Evolutionary conservation across 2,797 vertebrate species (phyloP), one percentile per base, ranked within the genome.

Genomic region (Onychomys arenicola): DNA sequence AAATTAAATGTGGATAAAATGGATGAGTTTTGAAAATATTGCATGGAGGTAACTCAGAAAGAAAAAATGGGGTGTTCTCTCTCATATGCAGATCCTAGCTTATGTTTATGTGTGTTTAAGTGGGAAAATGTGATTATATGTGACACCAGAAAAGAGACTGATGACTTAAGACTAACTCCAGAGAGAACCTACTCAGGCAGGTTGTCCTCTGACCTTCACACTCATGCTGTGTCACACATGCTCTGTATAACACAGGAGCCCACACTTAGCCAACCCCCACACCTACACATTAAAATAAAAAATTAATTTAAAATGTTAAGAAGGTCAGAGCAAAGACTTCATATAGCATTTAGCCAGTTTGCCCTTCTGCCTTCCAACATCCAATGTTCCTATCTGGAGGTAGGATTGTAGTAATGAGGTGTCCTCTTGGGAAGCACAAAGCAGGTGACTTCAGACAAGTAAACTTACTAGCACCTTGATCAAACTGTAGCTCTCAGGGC

Each of bases 341-440:
- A 2, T 37, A 34, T 6, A 63, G 71, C 49, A 10, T 43, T 46
- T 59, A 63, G 19, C n/a, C 69, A 63, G n/a, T 55, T 63, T 61
- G n/a, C 9, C 16, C 12, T 27, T 65, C 40, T 82, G 52, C 43
- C n/a, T 71, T 69, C 46, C 37, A 12, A 0, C n/a, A 1, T 0
- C 16, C 13, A 10, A 17, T 17, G 11, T 5, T 49, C 16, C 32
- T 32, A 25, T 12, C 1, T 0, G 16, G 37, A 52, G 5, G 2
- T n/a, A n/a, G n/a, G n/a, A n/a, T 8, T 29, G 11, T 7, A 81
- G 25, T 19, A 75, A 21, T 59, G 49, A 52, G 7, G n/a, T 46
- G 29, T 55, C 29, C 57, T 29, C 13, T 34, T 29, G 16, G 40
- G 17, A 52, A 43, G 19, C 40, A 71, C 19, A 90, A 2, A 73